phyloP scores from a whole-genome alignment of 2,113 vertebrate species.

The Falco punctatus region DNA sequence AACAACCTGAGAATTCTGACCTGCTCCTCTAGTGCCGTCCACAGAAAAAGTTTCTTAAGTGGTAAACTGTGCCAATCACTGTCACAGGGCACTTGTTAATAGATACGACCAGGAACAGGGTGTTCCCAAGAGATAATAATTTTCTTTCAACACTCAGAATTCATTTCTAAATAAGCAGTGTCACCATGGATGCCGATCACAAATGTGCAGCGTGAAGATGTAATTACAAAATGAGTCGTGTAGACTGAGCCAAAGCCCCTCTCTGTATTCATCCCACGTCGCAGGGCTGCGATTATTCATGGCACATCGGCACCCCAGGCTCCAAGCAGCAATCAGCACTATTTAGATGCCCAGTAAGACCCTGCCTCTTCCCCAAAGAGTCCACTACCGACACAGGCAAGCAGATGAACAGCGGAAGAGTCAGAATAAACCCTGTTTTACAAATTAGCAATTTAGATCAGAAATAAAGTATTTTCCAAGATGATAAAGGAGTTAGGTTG shows the following conservation, averaged over 20 bases:
- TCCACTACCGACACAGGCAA: not conserved
- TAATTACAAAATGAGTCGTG: not conserved
- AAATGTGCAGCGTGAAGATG: not conserved
- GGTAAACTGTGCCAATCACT: not conserved
- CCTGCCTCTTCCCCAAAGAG: not conserved
- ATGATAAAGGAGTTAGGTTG: not conserved
- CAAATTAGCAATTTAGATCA: not conserved
- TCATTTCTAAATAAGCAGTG: slow-evolving; percentile 25
- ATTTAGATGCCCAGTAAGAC: not conserved
- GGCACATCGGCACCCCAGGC: not conserved
- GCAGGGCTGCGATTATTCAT: not conserved
- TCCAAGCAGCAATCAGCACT: not conserved
- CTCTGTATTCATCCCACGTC: not conserved
- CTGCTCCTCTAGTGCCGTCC: not conserved
- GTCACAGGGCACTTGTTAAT: not conserved
- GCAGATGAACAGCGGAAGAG: not conserved
- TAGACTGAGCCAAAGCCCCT: not conserved
- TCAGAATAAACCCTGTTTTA: not conserved
- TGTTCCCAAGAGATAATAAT: not conserved
- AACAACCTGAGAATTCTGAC: slow-evolving; percentile 7
- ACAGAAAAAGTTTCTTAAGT: not conserved
- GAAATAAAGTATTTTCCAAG: not conserved
- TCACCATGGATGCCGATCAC: slow-evolving; percentile 24
- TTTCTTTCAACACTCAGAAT: not conserved
- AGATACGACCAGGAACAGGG: not conserved